Base-by-base conservation (phyloP, 2,888 invertebrate species). In the Rhyacophila evoluta region DNA sequence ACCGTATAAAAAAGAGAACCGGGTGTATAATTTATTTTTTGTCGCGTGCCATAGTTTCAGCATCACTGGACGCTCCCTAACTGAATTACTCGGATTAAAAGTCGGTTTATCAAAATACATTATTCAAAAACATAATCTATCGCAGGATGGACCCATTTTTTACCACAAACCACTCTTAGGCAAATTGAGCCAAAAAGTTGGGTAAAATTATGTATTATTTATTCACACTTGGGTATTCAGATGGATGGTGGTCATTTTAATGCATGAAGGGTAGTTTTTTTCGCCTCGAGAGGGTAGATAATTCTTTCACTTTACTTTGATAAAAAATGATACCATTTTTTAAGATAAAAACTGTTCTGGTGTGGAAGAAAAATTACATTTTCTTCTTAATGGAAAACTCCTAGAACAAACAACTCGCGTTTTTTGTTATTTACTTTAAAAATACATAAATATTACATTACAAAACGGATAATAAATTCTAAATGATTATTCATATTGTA, bases 71-170 rank as follows among this genome's bases (percentile, higher is more conserved):
- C 2, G 1, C 12, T 8, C 10, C 55, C 55, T 55, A 55, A 55
- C 55, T 55, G 55, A 15, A 55, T 55, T 55, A 55, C 55, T n/a
- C 25, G 55, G 55, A 55, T 25, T 55, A 55, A 55, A 55, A 55
- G 15, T 25, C 19, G 19, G 55, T 10, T 15, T 19, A 55, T 19
- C n/a, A n/a, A n/a, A 55, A 55, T 55, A 25, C 19, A 55, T 55
- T 55, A 55, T 55, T 55, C 55, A 55, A 55, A 55, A 55, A 55
- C 55, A 55, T 55, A 55, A 55, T 55, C 19, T 55, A 55, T 25
- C 6, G 55, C 55, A 8, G 8, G 55, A 55, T 55, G 25, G 12
- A 19, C 2, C 11, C 38, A 19, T 55, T 3, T n/a, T 55, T 55
- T 55, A 8, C 19, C 10, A 19, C 55, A 3, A 1, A 19, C 55